Evolutionary conservation across 2,113 vertebrate genomes (phyloP).

Genomic region (Sporophila hypoxantha): DNA sequence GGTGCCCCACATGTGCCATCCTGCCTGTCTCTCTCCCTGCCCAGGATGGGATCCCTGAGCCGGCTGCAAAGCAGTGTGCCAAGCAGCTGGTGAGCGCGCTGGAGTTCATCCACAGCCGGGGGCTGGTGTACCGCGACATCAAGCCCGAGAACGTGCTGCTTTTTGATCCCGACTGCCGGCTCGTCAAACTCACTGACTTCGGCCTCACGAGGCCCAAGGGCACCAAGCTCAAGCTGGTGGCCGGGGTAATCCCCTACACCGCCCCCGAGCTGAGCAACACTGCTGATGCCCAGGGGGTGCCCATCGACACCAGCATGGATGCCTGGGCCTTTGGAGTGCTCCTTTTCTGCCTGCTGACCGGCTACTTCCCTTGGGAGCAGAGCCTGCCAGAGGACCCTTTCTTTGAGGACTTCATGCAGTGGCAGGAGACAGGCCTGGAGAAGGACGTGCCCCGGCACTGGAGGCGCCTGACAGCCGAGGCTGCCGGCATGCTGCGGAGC

Average conservation of each 20-base stretch:
- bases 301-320: slow-evolving; percentile 84
- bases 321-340: slow-evolving; percentile 90
- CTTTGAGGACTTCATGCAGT: slow-evolving; percentile 86
- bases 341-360: slow-evolving; percentile 90
- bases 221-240: slow-evolving; percentile 82
- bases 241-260: slow-evolving; percentile 87
- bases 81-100: slow-evolving; percentile 83
- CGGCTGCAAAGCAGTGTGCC: slow-evolving; percentile 78
- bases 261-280: slow-evolving; percentile 83
- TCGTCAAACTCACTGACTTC: slow-evolving; percentile 87
- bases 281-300: slow-evolving; percentile 69
- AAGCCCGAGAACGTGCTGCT: slow-evolving; percentile 93
- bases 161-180: slow-evolving; percentile 75
- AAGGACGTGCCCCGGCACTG: slow-evolving; percentile 79
- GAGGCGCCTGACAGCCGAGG: slow-evolving; percentile 75
- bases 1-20: accelerated
- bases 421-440: slow-evolving; percentile 67
- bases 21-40: neutral
- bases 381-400: slow-evolving; percentile 79
- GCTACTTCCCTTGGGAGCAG: slow-evolving; percentile 92
- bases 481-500: slow-evolving; percentile 79
- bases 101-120: slow-evolving; percentile 85
- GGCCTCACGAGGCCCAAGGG: slow-evolving; percentile 87
- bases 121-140: slow-evolving; percentile 88
- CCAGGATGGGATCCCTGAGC: slow-evolving; percentile 84